Conservation (phyloP, 2,113 vertebrate species). For the Paramisgurnus dabryanus region DNA sequence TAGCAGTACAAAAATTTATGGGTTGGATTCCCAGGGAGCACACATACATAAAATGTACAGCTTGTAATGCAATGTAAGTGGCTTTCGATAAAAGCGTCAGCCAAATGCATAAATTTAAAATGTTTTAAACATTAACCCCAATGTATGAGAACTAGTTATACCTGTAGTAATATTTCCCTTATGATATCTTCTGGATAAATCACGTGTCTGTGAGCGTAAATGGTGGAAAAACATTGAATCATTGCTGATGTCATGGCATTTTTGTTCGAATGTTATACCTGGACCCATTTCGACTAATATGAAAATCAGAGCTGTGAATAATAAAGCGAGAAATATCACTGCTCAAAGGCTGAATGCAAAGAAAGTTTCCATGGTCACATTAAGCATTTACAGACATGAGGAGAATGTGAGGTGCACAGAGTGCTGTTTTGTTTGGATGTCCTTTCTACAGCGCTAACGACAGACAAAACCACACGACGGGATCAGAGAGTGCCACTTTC, state of each 20-base stretch:
- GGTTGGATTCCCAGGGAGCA: no score
- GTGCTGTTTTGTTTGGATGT: constrained; percentile 47
- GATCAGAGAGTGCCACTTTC: constrained; percentile 44
- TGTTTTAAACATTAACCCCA: no score
- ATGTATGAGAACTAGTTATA: no score
- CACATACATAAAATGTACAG: no score
- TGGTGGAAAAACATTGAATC: constrained; percentile 28
- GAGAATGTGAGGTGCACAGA: constrained; percentile 32
- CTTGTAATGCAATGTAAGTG: no score
- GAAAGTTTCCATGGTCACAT: constrained; percentile 23
- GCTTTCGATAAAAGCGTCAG: no score
- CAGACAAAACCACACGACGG: constrained; percentile 30
- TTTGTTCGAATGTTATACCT: constrained; percentile 17
- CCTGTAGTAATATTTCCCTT: background rate
- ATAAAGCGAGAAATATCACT: constrained; percentile 21
- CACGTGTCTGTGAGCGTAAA: constrained; percentile 3
- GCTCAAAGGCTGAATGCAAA: constrained; percentile 2
- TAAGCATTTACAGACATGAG: constrained; percentile 17
- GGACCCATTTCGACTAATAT: constrained; percentile 27
- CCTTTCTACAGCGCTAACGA: constrained; percentile 9
- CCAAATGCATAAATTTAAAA: no score
- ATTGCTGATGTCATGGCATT: constrained; percentile 38
- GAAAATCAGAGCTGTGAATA: constrained; percentile 16
- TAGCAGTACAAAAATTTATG: no score
- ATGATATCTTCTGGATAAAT: background rate